Evolutionary conservation across 2,888 invertebrate species (phyloP), one percentile per base, ranked within the genome.

Genomic region (Isotomurus palustris): DNA sequence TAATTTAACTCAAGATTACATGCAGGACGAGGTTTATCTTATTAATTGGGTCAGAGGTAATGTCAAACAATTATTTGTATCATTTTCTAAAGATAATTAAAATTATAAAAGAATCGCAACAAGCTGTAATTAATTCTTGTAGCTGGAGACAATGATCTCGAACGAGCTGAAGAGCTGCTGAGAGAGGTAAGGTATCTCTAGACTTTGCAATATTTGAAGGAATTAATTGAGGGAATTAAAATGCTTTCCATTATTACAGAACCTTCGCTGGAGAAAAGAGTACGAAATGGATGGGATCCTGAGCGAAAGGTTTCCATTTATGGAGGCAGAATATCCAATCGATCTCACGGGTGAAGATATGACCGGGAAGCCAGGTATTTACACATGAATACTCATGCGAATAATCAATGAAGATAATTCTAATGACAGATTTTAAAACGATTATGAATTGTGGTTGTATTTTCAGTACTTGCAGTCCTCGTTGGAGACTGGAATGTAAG

Each of bases 401-500:
- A n/a, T n/a, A n/a, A n/a, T n/a, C n/a, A n/a, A n/a, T n/a, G n/a
- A n/a, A n/a, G n/a, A n/a, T n/a, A n/a, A n/a, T n/a, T n/a, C n/a
- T n/a, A n/a, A 32, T 32, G 8, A 32, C 32, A 32, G 14, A 32
- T 10, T 32, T 10, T 10, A 10, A 32, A 32, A 32, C n/a, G n/a
- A n/a, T n/a, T n/a, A n/a, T n/a, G n/a, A n/a, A n/a, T n/a, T n/a
- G n/a, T n/a, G n/a, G n/a, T n/a, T n/a, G n/a, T 40, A 19, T n/a
- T 38, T 49, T 6, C 17, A 36, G 50, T 38, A 14, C 22, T 50
- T 8, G 14, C 22, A 19, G 38, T 32, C n/a, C 6, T n/a, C 14
- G 38, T 50, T n/a, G 49, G 29, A 4, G 49, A 49, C 22, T 49
- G 49, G 49, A 35, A 49, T 21, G 35, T 49, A 4, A 21, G 50